phyloP scores from a whole-genome alignment of 2,888 invertebrate species.

The Caenorhabditis sp. region DNA sequence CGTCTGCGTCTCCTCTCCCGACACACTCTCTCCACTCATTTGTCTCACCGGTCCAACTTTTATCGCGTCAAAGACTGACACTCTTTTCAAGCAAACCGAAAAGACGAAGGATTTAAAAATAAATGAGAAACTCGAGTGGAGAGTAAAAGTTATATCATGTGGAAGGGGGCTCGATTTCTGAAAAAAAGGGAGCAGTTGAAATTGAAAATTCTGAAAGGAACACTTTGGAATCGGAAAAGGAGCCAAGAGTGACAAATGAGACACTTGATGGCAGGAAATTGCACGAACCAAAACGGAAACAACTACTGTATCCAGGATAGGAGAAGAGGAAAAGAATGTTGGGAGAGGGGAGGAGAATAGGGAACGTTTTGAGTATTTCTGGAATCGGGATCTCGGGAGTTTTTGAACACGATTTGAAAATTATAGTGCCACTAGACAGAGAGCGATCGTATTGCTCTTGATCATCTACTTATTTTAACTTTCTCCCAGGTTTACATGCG shows the following conservation, averaged over 20 bases:
- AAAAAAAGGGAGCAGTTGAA: neutral
- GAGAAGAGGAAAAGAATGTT: neutral
- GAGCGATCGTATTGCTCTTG: too few relatives aligned
- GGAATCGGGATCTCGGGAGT: too few relatives aligned
- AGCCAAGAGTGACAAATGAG: constrained; percentile 55
- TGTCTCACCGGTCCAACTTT: constrained; percentile 52
- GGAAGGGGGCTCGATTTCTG: neutral
- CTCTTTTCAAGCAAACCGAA: neutral
- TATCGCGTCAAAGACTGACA: constrained; percentile 38
- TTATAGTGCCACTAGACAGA: too few relatives aligned
- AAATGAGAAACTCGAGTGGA: constrained; percentile 35
- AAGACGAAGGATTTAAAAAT: constrained; percentile 41
- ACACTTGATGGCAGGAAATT: constrained; percentile 57
- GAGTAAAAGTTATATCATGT: constrained; percentile 9
- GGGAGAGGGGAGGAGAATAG: neutral
- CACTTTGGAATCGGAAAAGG: neutral
- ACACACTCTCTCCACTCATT: neutral
- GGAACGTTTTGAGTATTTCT: neutral
- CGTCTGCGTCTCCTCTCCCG: constrained; percentile 29
- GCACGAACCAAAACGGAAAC: constrained; percentile 1
- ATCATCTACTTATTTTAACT: too few relatives aligned
- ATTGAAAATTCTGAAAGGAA: constrained; percentile 27
- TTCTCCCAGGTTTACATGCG: too few relatives aligned
- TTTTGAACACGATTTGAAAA: too few relatives aligned
- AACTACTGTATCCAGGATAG: constrained; percentile 29